These are phyloP conservation scores for Epinotia demarniana DNA, from an alignment of 2,888 invertebrate species.

Conservation along the genomic window DNA sequence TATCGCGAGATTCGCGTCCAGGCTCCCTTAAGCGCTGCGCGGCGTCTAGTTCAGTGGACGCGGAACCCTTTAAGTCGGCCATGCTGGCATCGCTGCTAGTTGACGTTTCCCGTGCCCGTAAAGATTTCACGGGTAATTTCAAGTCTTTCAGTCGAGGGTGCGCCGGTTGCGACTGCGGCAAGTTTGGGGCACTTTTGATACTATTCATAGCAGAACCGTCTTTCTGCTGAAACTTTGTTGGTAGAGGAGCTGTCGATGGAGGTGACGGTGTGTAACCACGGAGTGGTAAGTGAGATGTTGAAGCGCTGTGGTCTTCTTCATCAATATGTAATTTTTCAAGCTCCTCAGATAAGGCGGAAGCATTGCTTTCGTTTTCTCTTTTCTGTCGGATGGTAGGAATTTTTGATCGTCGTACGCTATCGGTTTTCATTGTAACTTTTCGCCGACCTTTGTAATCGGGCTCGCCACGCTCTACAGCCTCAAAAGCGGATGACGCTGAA, in stretches of 20 bases:
- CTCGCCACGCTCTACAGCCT: conserved; percentile 79
- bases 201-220: conserved; percentile 90
- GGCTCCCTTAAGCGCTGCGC: conserved; percentile 82
- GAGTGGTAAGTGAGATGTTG: conserved; percentile 86
- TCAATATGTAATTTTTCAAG: conserved; percentile 87
- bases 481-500: conserved; percentile 80
- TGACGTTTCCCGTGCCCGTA: conserved; percentile 86
- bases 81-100: conserved; percentile 87
- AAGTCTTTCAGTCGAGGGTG: conserved; percentile 90
- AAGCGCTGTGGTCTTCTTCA: conserved; percentile 81
- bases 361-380: conserved; percentile 75
- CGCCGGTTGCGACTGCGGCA: conserved; percentile 87
- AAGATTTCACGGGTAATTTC: conserved; percentile 89
- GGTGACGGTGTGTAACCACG: conserved; percentile 92
- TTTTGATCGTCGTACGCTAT: conserved; percentile 84
- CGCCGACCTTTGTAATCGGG: conserved; percentile 84
- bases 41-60: conserved; percentile 75
- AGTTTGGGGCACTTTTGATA: conserved; percentile 91
- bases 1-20: conserved; percentile 84
- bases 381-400: conserved; percentile 85
- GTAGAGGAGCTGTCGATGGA: conserved; percentile 93
- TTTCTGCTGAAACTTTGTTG: conserved; percentile 91
- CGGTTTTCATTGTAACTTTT: conserved; percentile 83
- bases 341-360: conserved; percentile 79
- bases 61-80: conserved; percentile 85